phyloP scores from a whole-genome alignment of 1,140 invertebrate genomes.

The Penaeus indicus region DNA sequence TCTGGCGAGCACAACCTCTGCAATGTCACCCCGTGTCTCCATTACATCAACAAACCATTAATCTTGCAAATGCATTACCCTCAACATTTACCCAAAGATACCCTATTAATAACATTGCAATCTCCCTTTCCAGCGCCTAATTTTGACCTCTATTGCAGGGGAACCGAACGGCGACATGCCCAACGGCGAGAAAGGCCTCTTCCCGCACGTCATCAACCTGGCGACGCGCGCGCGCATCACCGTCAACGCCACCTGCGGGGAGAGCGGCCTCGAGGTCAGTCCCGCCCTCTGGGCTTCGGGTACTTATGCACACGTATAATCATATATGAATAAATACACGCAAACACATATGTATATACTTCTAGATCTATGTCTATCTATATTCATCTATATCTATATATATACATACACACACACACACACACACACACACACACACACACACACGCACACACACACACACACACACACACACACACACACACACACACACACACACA shows the following conservation, averaged over 20 bases:
- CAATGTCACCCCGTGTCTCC: no score
- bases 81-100: no score
- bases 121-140: neutral
- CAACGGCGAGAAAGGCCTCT: constrained; percentile 27
- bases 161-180: neutral
- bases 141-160: constrained; percentile 21
- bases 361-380: neutral
- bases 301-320: neutral
- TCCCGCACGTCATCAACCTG: constrained; percentile 55
- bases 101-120: no score
- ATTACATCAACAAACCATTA: no score
- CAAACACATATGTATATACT: neutral
- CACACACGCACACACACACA: neutral
- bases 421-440: neutral
- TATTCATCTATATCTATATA: neutral
- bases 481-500: constrained; percentile 31
- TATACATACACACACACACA: neutral
- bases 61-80: no score
- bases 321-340: neutral
- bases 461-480: constrained; percentile 16
- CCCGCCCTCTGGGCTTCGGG: no score
- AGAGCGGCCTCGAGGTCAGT: neutral
- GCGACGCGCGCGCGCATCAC: constrained; percentile 44
- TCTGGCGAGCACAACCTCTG: no score
- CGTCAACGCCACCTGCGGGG: constrained; percentile 54